These are phyloP conservation scores for Stenolophus ochropezus DNA, from an alignment of 2,888 invertebrate genomes.

Conservation along the genomic window DNA sequence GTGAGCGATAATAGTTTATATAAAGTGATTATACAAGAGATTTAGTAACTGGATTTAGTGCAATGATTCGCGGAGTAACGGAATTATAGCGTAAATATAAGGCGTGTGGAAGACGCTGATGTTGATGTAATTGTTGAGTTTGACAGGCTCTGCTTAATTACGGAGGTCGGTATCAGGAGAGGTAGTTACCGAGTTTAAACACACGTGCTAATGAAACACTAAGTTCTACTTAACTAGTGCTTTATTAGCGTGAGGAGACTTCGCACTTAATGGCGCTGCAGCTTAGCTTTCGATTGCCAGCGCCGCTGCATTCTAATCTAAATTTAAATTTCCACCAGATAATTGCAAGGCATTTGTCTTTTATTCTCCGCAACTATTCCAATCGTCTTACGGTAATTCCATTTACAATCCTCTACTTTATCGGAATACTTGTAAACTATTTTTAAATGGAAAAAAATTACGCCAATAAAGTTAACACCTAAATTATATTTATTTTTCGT, in stretches of 20 bases:
- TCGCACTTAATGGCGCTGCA: conserved; percentile 1
- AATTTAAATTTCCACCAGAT: not conserved
- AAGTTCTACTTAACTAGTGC: conserved; percentile 45
- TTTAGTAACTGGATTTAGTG: not conserved
- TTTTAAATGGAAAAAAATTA: not conserved
- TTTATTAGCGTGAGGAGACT: conserved; percentile 41
- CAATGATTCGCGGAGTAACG: not conserved
- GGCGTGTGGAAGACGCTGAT: conserved; percentile 41
- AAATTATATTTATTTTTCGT: too few species aligned
- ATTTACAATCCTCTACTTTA: not conserved
- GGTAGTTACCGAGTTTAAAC: conserved; percentile 53
- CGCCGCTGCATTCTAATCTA: not conserved
- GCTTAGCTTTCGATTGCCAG: not conserved
- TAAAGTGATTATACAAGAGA: not conserved
- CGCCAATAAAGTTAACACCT: too few species aligned
- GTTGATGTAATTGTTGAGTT: conserved; percentile 51
- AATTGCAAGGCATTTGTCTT: not conserved
- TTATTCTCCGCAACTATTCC: not conserved
- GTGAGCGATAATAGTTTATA: not conserved
- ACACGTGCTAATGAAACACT: conserved; percentile 51
- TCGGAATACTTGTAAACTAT: not conserved
- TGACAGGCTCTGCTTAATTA: conserved; percentile 50
- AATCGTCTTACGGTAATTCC: not conserved
- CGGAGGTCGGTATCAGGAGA: conserved; percentile 36
- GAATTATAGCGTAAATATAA: conserved; percentile 50